Evolutionary conservation across 2,113 vertebrate genomes (phyloP), one percentile per base, ranked within the genome.

Genomic region (Taurulus bubalis): DNA sequence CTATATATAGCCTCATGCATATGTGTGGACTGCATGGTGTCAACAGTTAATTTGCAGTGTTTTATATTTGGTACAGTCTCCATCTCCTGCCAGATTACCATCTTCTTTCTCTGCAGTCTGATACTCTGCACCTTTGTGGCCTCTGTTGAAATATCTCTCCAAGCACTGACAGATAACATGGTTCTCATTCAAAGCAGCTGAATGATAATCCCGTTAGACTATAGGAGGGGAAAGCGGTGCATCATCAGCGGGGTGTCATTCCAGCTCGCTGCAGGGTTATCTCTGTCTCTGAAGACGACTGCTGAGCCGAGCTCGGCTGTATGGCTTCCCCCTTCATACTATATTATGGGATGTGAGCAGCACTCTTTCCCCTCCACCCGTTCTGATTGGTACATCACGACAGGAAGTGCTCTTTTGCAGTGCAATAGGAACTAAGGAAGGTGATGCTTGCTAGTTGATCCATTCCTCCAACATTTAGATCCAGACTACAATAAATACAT

Each of bases 121-220:
- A 75, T 71, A 49, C 26, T 22, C 18, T 51, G 62, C 71, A 82
- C 67, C 59, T 84, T 55, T 73, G 70, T 49, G 71, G 15, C 77
- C 55, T 77, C 77, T 83, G 79, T 82, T 85, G 30, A 75, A 87
- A 80, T 66, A 79, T 83, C 69, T 86, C 85, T 49, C 71, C 79
- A 8, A 81, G 73, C 64, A 16, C 56, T 38, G 65, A 67, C 69
- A 79, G 69, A 87, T 89, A 85, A 90, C 82, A 66, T 76, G 70
- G 87, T 89, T 89, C 56, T 82, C 84, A 89, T 91, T 92, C 85
- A 93, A 77, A 88, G 76, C 80, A 55, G 71, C 73, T 79, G 83
- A 82, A 90, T 86, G 70, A 85, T 91, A 86, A 91, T 92, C 86
- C 75, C 75, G 79, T 93, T 80, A 90, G 82, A 85, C 68, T 75